Base-by-base conservation (phyloP, 1,140 invertebrate species). In the Stegodyphus dumicola region DNA sequence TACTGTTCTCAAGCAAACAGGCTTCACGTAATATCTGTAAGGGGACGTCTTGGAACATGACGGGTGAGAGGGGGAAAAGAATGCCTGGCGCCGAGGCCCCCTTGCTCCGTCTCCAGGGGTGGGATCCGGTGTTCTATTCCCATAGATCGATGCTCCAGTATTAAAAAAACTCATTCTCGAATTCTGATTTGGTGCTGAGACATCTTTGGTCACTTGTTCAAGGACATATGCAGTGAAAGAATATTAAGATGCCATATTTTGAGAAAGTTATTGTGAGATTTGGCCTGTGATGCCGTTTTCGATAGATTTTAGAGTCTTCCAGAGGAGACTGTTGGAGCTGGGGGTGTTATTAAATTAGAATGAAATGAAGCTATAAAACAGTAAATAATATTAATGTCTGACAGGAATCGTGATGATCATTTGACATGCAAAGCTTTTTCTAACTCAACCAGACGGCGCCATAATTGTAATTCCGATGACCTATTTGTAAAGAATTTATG, bases 41-140 rank as follows among this genome's bases (percentile, higher is more conserved):
- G 67, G 78, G 79, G 69, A 71, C 53, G 79, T 81, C 79, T 81
- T 81, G 67, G 79, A 81, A 81, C 79, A 81, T 13, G 70, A 33
- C 33, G 33, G 33, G 33, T 33, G 56, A 53, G 77, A 18, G 77
- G 33, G 77, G 77, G 65, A 15, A 15, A 48, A 17, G n/a, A 49
- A 51, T 54, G 56, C 56, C 69, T 69, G 79, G 67, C 67, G 67
- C 79, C 56, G 15, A n/a, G 11, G 7, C 18, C 71, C 79, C 70
- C 79, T 13, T 51, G 51, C 13, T 52, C 48, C 69, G 78, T 81
- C 70, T 74, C 70, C 70, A 52, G 79, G 79, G 70, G 70, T n/a
- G 10, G 56, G 53, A 7, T 56, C 18, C 33, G 52, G 49, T 52
- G 54, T 66, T 52, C 17, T n/a, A 15, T 64, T 17, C 52, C 15